These are phyloP conservation scores for Rhyacophila brunnea DNA, from an alignment of 1,140 invertebrate species.

Conservation along the genomic window DNA sequence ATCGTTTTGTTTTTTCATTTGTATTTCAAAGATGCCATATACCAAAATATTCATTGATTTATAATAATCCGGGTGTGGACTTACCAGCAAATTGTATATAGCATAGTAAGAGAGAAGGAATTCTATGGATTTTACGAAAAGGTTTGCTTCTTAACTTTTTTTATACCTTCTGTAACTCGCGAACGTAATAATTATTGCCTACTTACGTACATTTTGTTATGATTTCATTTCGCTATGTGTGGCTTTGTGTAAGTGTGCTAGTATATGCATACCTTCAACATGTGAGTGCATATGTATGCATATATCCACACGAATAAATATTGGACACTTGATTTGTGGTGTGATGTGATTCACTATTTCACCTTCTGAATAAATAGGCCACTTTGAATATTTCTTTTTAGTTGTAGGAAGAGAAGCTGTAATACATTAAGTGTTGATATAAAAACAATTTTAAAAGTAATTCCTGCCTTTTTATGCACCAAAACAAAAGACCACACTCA, in stretches of 20 bases:
- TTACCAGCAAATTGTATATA: slow-evolving; percentile 18
- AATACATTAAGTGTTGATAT: slow-evolving; percentile 37
- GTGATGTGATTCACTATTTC: slow-evolving; percentile 31
- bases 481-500: too few species aligned
- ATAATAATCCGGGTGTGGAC: background rate
- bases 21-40: too few species aligned
- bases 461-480: slow-evolving; percentile 8
- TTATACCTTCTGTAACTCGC: slow-evolving; percentile 22
- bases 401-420: slow-evolving; percentile 35
- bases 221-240: slow-evolving; percentile 33
- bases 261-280: slow-evolving; percentile 3
- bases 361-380: slow-evolving; percentile 33
- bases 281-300: background rate
- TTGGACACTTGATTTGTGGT: slow-evolving; percentile 27
- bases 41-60: too few species aligned
- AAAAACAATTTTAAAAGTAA: slow-evolving; percentile 35
- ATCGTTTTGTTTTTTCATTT: background rate
- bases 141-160: slow-evolving; percentile 22
- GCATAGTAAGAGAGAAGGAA: slow-evolving; percentile 1
- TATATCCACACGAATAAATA: slow-evolving; percentile 19
- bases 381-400: slow-evolving; percentile 35
- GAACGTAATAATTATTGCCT: slow-evolving; percentile 18
- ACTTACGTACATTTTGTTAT: slow-evolving; percentile 28
- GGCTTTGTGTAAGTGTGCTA: slow-evolving; percentile 27
- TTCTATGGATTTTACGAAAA: background rate